These are phyloP conservation scores for Ennomos erosarius DNA, from an alignment of 2,888 invertebrate genomes.

Conservation along the genomic window DNA sequence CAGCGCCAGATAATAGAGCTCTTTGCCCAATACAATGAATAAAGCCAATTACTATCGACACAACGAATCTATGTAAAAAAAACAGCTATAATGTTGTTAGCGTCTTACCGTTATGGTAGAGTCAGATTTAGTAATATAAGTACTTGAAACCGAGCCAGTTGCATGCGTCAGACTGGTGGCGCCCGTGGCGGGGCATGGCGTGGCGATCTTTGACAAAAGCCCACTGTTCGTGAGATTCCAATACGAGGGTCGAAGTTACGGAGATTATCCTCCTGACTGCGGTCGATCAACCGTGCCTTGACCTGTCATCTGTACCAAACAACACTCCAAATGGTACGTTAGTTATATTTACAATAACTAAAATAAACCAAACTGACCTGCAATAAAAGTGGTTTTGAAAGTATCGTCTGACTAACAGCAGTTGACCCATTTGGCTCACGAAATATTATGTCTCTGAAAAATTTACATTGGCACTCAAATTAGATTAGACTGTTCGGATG, in stretches of 20 bases:
- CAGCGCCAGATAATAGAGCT: no score
- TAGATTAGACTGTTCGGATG: conserved; percentile 18
- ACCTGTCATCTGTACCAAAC: conserved; percentile 16
- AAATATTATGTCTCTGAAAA: conserved; percentile 18
- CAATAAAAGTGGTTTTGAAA: conserved; percentile 20
- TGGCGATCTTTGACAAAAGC: conserved; percentile 60
- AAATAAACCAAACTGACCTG: conserved; percentile 12
- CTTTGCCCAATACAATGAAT: no score
- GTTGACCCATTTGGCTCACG: conserved; percentile 41
- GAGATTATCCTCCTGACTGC: conserved; percentile 41
- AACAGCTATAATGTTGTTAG: conserved; percentile 3
- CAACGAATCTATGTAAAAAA: conserved; percentile 10
- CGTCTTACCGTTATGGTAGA: conserved; percentile 18
- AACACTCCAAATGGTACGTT: neutral
- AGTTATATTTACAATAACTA: conserved; percentile 3
- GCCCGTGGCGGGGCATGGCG: no score
- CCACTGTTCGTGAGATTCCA: conserved; percentile 67
- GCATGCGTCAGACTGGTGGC: conserved; percentile 64
- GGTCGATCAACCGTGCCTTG: conserved; percentile 41
- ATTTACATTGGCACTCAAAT: conserved; percentile 20
- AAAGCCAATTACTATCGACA: no score
- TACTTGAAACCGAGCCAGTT: conserved; percentile 35
- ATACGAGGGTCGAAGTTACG: conserved; percentile 60
- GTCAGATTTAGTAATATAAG: conserved; percentile 27
- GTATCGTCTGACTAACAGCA: conserved; percentile 42